phyloP scores from a whole-genome alignment of 1,140 invertebrate species.

The Drosophila lini region DNA sequence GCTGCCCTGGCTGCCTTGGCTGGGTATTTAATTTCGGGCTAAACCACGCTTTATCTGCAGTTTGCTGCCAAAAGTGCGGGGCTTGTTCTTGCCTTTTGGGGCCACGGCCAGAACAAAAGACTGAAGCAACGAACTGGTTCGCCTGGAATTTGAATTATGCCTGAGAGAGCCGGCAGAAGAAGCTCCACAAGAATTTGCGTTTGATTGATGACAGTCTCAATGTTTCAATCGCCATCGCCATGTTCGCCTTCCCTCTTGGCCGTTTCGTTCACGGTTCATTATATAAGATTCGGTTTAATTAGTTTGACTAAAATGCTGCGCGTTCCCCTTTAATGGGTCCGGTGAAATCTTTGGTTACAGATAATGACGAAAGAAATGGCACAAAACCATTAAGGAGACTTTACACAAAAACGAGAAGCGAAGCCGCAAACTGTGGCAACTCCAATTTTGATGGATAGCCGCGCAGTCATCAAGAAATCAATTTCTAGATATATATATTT shows the following conservation, averaged over 20 bases:
- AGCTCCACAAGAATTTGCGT: slow-evolving; percentile 60
- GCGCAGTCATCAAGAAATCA: slow-evolving; percentile 46
- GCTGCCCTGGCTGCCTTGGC: background rate
- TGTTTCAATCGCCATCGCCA: slow-evolving; percentile 43
- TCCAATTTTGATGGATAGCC: slow-evolving; percentile 43
- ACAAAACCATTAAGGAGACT: slow-evolving; percentile 64
- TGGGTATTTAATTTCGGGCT: slow-evolving; percentile 66
- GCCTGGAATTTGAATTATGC: slow-evolving; percentile 70
- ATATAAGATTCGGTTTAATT: slow-evolving; percentile 74
- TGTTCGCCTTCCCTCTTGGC: slow-evolving; percentile 33
- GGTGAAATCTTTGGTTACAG: slow-evolving; percentile 62
- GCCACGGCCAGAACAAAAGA: slow-evolving; percentile 62
- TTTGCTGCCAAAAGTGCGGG: slow-evolving; percentile 32
- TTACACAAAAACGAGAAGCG: slow-evolving; percentile 28
- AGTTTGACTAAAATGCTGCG: slow-evolving; percentile 57
- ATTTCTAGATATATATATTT: slow-evolving; percentile 40
- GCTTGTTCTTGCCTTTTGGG: slow-evolving; percentile 35
- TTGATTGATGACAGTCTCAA: slow-evolving; percentile 70
- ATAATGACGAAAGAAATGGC: slow-evolving; percentile 65
- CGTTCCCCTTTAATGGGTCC: slow-evolving; percentile 60
- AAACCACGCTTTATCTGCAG: slow-evolving; percentile 65
- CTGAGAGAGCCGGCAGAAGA: slow-evolving; percentile 1
- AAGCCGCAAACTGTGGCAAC: slow-evolving; percentile 34
- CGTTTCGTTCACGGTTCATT: slow-evolving; percentile 61
- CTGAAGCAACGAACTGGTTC: slow-evolving; percentile 73